A percentile compares a stretch with the other conserved stretches of the same genome.
These are phyloP conservation scores for Trematocara marginatum DNA, from an alignment of 2,113 vertebrate species.

Conservation along the genomic window DNA sequence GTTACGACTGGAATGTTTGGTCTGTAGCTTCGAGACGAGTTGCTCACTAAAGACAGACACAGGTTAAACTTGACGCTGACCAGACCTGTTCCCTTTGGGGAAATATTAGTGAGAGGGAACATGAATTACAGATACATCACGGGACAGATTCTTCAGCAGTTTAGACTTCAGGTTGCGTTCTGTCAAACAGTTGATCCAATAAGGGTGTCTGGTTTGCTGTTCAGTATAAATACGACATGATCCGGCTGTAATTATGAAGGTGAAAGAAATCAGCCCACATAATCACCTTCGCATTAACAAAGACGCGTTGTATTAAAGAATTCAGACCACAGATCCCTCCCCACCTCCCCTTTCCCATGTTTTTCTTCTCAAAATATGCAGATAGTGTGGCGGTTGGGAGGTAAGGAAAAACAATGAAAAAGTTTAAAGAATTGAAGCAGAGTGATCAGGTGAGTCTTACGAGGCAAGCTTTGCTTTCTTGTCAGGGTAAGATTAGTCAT, in stretches of 20 bases:
- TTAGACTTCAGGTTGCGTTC: conserved; percentile 11
- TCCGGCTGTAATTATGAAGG: not conserved
- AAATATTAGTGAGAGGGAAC: not conserved
- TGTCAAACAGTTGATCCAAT: conserved; percentile 12
- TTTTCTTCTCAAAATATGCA: not conserved
- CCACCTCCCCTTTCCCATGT: not conserved
- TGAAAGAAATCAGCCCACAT: not conserved
- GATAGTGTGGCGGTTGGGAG: not conserved
- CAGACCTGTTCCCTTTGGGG: not conserved
- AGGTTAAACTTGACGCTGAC: not conserved
- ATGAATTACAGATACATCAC: not conserved
- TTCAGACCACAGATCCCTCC: not conserved
- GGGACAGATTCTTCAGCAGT: not conserved
- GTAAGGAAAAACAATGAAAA: not conserved
- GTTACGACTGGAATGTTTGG: not conserved
- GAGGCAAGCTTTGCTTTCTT: not conserved
- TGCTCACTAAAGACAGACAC: conserved; percentile 14
- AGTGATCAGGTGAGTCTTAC: not conserved
- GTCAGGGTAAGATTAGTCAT: conserved; percentile 27
- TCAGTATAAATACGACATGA: not conserved
- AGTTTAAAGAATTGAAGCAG: not conserved
- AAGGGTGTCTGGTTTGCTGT: not conserved
- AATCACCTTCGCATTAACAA: conserved; percentile 46
- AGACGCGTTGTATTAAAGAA: conserved; percentile 7
- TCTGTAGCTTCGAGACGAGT: not conserved